These are phyloP conservation scores for Lordiphosa mommai DNA, from an alignment of 1,140 invertebrate species.

Conservation along the genomic window DNA sequence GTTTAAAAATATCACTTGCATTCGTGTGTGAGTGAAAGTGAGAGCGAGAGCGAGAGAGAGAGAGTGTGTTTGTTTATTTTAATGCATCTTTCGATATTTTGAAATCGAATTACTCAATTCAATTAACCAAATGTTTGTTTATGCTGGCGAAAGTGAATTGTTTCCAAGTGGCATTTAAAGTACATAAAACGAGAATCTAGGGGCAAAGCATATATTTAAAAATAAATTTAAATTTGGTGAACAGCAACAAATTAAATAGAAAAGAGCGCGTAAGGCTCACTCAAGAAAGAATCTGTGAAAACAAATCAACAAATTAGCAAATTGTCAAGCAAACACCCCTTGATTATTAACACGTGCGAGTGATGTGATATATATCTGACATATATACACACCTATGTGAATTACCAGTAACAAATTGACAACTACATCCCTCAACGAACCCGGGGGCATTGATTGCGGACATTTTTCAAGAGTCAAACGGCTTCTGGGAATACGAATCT, in stretches of 20 bases:
- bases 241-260: conserved; percentile 16
- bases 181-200: not conserved
- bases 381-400: conserved; percentile 29
- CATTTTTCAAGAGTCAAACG: conserved; percentile 43
- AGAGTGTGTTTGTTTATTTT: not conserved
- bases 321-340: conserved; percentile 17
- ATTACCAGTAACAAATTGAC: conserved; percentile 4
- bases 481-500: conserved; percentile 34
- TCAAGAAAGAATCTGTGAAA: conserved; percentile 37
- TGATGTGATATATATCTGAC: conserved; percentile 18
- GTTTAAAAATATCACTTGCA: too few relatives aligned
- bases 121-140: too few relatives aligned
- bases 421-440: conserved; percentile 9
- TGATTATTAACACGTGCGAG: conserved; percentile 2
- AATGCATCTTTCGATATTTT: too few relatives aligned
- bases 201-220: conserved; percentile 56
- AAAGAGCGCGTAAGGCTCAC: conserved; percentile 18
- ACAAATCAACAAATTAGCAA: conserved; percentile 53
- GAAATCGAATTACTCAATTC: too few relatives aligned
- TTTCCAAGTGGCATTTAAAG: too few relatives aligned
- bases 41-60: not conserved
- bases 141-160: not conserved
- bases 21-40: not conserved
- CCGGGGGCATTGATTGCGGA: conserved; percentile 49
- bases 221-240: conserved; percentile 65